phyloP scores from a whole-genome alignment of 2,888 invertebrate species.

The Linyphia triangularis region DNA sequence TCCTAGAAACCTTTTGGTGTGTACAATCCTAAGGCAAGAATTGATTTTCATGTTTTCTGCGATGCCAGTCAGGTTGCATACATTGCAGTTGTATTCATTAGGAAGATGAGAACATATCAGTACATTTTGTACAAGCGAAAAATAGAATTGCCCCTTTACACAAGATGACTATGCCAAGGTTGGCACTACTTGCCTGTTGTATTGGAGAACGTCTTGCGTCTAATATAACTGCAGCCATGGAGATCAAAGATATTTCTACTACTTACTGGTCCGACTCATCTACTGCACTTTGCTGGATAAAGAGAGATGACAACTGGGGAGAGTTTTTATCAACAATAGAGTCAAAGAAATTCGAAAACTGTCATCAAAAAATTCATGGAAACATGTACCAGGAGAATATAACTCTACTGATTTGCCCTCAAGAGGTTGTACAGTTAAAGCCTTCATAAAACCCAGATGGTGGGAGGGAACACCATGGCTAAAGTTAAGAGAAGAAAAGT shows the following conservation, averaged over 20 bases:
- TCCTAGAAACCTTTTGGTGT: background rate
- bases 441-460: no score
- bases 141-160: conserved; percentile 15
- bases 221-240: background rate
- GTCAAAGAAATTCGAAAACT: no score
- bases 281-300: background rate
- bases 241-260: background rate
- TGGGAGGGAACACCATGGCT: no score
- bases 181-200: conserved; percentile 11
- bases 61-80: background rate
- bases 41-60: background rate
- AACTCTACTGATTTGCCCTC: no score
- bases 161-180: background rate
- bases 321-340: no score
- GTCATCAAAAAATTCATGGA: no score
- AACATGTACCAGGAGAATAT: no score
- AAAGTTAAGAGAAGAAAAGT: no score
- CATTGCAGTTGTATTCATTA: background rate
- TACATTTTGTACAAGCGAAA: background rate
- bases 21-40: no score
- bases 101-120: no score
- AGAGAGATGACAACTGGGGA: background rate
- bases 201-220: background rate
- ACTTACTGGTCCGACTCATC: background rate
- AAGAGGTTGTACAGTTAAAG: no score